Conservation (phyloP, 2,888 invertebrate genomes). For the Coelopa pilipes region DNA sequence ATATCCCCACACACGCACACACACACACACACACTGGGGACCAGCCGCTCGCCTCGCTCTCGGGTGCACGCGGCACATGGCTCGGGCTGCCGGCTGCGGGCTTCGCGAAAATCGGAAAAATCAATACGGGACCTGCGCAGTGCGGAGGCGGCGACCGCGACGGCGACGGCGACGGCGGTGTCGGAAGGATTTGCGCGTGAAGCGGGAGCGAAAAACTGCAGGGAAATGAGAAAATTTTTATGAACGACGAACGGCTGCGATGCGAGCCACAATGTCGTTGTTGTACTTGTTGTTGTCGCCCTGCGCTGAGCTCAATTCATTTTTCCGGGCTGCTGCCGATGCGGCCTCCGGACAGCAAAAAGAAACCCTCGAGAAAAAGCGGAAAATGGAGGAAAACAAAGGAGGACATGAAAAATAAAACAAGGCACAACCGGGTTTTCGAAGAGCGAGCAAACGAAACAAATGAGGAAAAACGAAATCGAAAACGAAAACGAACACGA, state of each 20-base stretch:
- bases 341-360: too few relatives aligned
- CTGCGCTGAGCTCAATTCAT: constrained; percentile 19
- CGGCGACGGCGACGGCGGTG: too few relatives aligned
- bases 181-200: too few relatives aligned
- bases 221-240: constrained; percentile 19
- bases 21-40: neutral
- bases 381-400: too few relatives aligned
- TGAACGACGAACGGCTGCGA: constrained; percentile 6
- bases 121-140: constrained; percentile 34
- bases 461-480: too few relatives aligned
- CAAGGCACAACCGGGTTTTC: too few relatives aligned
- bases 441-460: too few relatives aligned
- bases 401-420: too few relatives aligned
- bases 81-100: too few relatives aligned
- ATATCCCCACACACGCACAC: neutral
- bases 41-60: neutral
- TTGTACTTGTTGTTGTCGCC: neutral
- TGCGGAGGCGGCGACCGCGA: neutral
- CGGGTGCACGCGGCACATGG: too few relatives aligned
- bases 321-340: constrained; percentile 22
- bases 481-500: neutral
- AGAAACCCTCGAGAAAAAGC: neutral
- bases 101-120: constrained; percentile 10
- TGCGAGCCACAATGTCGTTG: neutral
- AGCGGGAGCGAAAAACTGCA: neutral